Conservation (phyloP, 2,113 vertebrate genomes). For the Eulemur macaco region DNA sequence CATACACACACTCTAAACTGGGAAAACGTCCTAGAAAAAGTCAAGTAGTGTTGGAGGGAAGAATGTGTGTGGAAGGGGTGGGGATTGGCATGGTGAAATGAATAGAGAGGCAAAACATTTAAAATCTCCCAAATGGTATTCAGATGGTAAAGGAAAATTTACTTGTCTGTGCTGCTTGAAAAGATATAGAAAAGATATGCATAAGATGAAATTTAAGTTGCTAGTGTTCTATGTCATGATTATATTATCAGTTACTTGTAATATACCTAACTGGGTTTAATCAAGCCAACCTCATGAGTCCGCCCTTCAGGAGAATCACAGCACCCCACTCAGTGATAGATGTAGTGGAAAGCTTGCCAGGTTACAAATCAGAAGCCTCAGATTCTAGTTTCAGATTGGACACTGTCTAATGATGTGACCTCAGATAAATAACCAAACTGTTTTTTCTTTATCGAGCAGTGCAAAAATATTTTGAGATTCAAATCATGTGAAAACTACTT, state of each 20-base stretch:
- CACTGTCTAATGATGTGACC: not conserved
- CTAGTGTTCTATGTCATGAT: not conserved
- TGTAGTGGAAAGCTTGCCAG: not conserved
- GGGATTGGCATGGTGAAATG: accelerated
- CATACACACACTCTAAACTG: not conserved
- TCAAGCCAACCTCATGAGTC: not conserved
- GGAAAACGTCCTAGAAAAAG: not conserved
- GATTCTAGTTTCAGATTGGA: not conserved
- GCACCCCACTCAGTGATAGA: not conserved
- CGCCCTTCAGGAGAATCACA: not conserved
- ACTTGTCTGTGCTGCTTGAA: not conserved
- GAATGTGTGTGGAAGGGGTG: accelerated
- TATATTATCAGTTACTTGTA: not conserved
- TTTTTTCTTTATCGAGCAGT: conserved; percentile 1
- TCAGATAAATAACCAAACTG: not conserved
- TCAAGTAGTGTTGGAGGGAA: not conserved
- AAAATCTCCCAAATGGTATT: not conserved
- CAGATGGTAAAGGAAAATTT: not conserved
- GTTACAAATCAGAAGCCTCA: not conserved
- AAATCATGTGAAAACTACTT: not conserved
- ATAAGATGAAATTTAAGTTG: not conserved
- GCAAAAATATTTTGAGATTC: not conserved
- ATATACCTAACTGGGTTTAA: not conserved
- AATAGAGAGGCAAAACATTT: not conserved
- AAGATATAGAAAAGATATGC: not conserved